A percentile compares a stretch with the other conserved stretches of the same genome.
Conservation (phyloP, 1,140 invertebrate genomes). For the Bathynomus jamesi region DNA sequence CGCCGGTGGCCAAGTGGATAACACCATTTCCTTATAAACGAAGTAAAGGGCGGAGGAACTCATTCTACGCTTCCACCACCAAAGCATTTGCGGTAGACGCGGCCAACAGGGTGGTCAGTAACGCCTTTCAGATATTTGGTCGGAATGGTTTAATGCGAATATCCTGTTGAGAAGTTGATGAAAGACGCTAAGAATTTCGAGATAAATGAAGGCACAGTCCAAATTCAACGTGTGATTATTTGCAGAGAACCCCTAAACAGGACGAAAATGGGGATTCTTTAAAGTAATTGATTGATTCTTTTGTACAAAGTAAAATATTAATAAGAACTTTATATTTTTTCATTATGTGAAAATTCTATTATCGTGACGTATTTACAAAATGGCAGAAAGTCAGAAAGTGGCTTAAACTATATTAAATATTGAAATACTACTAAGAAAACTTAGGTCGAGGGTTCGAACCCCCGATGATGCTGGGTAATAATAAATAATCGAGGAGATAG, state of each 20-base stretch:
- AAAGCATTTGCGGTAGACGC: slow-evolving; percentile 87
- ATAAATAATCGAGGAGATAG: too few species aligned
- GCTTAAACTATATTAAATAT: too few species aligned
- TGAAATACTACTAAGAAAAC: too few species aligned
- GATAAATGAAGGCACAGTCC: slow-evolving; percentile 95
- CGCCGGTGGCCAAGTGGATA: too few species aligned
- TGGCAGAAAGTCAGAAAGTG: too few species aligned
- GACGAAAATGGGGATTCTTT: slow-evolving; percentile 46
- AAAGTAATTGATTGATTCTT: background rate
- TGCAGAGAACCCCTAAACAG: slow-evolving; percentile 64
- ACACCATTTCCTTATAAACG: too few species aligned
- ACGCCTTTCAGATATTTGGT: slow-evolving; percentile 91
- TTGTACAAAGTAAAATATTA: too few species aligned
- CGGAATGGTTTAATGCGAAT: slow-evolving; percentile 97
- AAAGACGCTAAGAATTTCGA: slow-evolving; percentile 98
- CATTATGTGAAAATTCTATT: too few species aligned
- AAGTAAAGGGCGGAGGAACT: slow-evolving; percentile 69
- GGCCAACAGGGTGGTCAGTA: slow-evolving; percentile 88
- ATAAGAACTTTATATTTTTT: too few species aligned
- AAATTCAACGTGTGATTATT: slow-evolving; percentile 94
- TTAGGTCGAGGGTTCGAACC: too few species aligned
- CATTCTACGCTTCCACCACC: slow-evolving; percentile 82
- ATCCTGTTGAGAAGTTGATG: slow-evolving; percentile 99
- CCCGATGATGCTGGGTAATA: too few species aligned
- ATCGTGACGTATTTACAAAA: too few species aligned